Conservation (phyloP, 2,888 invertebrate genomes). For the Cerceris ruficornis region DNA sequence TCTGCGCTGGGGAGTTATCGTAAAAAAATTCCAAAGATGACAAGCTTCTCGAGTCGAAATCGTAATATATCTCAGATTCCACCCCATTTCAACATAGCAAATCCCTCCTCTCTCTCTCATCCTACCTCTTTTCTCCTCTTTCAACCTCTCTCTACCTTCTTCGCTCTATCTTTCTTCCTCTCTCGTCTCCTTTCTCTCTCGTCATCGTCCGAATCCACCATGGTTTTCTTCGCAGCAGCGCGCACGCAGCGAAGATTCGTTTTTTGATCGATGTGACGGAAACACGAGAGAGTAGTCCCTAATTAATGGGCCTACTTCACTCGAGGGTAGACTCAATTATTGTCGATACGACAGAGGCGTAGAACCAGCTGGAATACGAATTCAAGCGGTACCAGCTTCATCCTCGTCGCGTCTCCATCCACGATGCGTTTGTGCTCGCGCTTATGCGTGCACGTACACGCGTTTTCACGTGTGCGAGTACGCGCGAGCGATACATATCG, state of each 20-base stretch:
- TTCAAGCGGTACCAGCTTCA: conserved; percentile 27
- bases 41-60: no score
- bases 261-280: conserved; percentile 55
- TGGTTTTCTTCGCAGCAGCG: not conserved
- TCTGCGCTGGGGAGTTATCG: no score
- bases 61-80: no score
- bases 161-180: not conserved
- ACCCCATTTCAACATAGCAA: no score
- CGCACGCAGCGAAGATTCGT: conserved; percentile 31
- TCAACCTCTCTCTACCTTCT: not conserved
- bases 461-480: conserved; percentile 34
- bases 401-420: not conserved
- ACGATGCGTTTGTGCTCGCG: not conserved
- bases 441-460: conserved; percentile 30
- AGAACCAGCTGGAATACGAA: conserved; percentile 67
- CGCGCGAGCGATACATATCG: conserved; percentile 50
- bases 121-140: no score
- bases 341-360: conserved; percentile 70
- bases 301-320: conserved; percentile 72
- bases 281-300: conserved; percentile 65
- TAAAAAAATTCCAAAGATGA: no score
- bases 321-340: conserved; percentile 74
- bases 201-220: not conserved
- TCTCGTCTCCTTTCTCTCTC: not conserved
- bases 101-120: no score